Conservation (phyloP, 2,113 vertebrate species). For the Pitta sordida region DNA sequence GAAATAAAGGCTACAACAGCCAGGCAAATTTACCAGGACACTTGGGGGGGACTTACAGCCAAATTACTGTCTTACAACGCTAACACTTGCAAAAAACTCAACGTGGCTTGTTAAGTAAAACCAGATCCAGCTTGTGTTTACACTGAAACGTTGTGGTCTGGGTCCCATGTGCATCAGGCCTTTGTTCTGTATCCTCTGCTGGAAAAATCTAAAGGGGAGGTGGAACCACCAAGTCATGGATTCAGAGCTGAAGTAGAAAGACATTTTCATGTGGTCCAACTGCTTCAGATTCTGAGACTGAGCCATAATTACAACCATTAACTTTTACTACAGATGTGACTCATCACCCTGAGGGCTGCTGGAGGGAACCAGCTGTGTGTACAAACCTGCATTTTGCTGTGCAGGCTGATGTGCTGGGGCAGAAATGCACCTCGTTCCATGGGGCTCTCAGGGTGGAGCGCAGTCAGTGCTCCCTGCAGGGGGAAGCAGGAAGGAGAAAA, state of each 20-base stretch:
- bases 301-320: not conserved
- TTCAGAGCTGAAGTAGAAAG: not conserved
- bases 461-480: not conserved
- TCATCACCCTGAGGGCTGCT: constrained; percentile 1
- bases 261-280: constrained; percentile 19
- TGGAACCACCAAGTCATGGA: not conserved
- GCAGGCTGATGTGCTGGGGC: not conserved
- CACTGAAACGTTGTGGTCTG: not conserved
- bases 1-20: not conserved
- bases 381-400: not conserved
- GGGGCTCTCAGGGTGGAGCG: not conserved
- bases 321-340: not conserved
- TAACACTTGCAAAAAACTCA: not conserved
- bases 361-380: not conserved
- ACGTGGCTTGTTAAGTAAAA: not conserved
- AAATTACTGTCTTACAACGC: not conserved
- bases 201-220: not conserved
- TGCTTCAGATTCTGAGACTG: not conserved
- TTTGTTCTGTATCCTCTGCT: not conserved
- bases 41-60: not conserved
- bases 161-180: not conserved
- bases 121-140: not conserved
- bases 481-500: not conserved
- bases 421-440: not conserved
- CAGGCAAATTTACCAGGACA: not conserved